Conservation (phyloP, 2,797 vertebrate genomes). For the Cyclura pinguis region DNA sequence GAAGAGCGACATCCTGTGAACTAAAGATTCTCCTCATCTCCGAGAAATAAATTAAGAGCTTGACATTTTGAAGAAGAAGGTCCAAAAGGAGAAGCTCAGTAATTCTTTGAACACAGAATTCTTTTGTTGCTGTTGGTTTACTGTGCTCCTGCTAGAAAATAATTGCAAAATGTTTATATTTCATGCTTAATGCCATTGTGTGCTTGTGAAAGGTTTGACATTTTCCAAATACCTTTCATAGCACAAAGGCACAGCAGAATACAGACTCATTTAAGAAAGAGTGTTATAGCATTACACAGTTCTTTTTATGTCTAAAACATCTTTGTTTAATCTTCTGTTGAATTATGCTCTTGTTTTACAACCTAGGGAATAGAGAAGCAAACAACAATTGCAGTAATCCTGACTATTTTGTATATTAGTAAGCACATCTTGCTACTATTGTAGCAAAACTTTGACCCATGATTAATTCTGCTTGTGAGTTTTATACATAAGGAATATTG, state of each 20-base stretch:
- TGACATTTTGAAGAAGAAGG: background rate
- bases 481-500: background rate
- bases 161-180: constrained; percentile 17
- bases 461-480: background rate
- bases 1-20: background rate
- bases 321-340: constrained; percentile 41
- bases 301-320: background rate
- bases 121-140: constrained; percentile 31
- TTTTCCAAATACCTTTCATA: constrained; percentile 30
- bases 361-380: background rate
- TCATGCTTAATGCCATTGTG: accelerated
- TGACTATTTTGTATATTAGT: background rate
- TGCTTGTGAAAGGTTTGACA: constrained; percentile 11
- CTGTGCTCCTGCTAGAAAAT: constrained; percentile 13
- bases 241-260: constrained; percentile 40
- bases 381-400: constrained; percentile 15
- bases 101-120: background rate
- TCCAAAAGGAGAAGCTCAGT: background rate
- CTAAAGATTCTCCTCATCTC: background rate
- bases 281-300: constrained; percentile 34
- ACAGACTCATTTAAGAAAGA: constrained; percentile 40
- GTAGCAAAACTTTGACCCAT: background rate
- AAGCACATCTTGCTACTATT: background rate
- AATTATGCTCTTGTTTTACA: background rate
- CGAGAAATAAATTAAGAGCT: constrained; percentile 19